A percentile compares a stretch with the other conserved stretches of the same genome.
Conservation (phyloP, 35 echinoderm and acorn worm genomes). For the Patiria miniata region DNA sequence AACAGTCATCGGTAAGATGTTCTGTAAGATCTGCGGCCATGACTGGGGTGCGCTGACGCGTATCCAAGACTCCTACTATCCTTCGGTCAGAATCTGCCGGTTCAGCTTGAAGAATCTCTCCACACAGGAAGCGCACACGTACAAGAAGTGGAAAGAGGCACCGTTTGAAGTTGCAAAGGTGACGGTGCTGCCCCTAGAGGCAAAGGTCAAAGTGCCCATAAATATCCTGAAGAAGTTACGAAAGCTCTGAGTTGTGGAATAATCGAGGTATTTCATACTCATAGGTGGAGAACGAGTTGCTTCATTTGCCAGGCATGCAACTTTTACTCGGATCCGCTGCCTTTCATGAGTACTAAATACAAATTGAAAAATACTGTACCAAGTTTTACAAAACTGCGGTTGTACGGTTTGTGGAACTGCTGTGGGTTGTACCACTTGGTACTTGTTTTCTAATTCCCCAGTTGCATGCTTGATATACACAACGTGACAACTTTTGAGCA, state of each 20-base stretch:
- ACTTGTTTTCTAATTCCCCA: too few relatives aligned
- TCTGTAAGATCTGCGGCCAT: conserved; percentile 41
- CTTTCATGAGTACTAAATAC: too few relatives aligned
- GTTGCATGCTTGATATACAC: too few relatives aligned
- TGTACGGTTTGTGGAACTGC: too few relatives aligned
- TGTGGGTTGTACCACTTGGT: too few relatives aligned
- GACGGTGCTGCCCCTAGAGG: background rate
- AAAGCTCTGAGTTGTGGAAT: background rate
- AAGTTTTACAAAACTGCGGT: too few relatives aligned
- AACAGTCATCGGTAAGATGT: conserved; percentile 25
- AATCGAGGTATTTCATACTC: too few relatives aligned
- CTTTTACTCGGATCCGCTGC: too few relatives aligned
- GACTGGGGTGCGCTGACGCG: conserved; percentile 49
- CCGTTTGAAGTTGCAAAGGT: background rate
- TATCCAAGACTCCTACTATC: conserved; percentile 21
- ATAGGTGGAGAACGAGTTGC: too few relatives aligned
- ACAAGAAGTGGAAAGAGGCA: background rate
- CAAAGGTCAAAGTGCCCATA: background rate
- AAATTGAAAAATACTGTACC: too few relatives aligned
- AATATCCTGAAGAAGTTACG: background rate
- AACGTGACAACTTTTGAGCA: too few relatives aligned
- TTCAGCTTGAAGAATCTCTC: conserved; percentile 36
- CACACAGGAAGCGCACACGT: background rate
- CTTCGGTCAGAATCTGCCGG: conserved; percentile 32
- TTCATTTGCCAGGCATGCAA: too few relatives aligned